phyloP scores from a whole-genome alignment of 2,888 invertebrate genomes.

The Synanthedon vespiformis region DNA sequence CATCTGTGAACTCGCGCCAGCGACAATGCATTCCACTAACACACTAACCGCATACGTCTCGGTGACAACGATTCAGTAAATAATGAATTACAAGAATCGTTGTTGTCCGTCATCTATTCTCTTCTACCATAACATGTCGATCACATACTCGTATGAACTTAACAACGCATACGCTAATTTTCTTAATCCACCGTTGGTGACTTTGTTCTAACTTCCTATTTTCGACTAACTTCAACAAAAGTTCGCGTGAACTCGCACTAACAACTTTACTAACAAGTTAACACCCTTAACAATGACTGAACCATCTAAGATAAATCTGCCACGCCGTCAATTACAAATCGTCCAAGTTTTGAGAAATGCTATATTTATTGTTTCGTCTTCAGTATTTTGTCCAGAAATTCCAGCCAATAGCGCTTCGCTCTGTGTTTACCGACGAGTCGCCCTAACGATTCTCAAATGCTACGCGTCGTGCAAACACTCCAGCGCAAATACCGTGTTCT shows the following conservation, averaged over 20 bases:
- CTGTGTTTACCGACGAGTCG: conserved; percentile 58
- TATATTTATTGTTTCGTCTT: conserved; percentile 55
- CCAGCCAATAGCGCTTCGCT: conserved; percentile 51
- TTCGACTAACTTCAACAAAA: conserved; percentile 55
- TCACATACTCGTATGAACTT: conserved; percentile 25
- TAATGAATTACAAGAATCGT: conserved; percentile 18
- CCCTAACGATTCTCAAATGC: conserved; percentile 66
- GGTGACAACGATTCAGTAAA: conserved; percentile 38
- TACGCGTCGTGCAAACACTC: conserved; percentile 60
- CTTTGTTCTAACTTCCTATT: conserved; percentile 50
- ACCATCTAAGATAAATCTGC: conserved; percentile 63
- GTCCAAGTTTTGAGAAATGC: conserved; percentile 58
- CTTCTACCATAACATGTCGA: conserved; percentile 17
- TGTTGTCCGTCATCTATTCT: conserved; percentile 4
- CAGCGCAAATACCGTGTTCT: conserved; percentile 46
- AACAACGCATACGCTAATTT: conserved; percentile 49
- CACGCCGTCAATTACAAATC: conserved; percentile 60
- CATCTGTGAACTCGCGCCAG: conserved; percentile 78
- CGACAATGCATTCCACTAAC: conserved; percentile 68
- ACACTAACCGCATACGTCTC: conserved; percentile 51
- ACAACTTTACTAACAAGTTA: conserved; percentile 59
- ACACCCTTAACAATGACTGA: conserved; percentile 66
- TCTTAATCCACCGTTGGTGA: conserved; percentile 47
- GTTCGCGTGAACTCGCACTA: conserved; percentile 60
- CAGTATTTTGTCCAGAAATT: conserved; percentile 54